phyloP scores from a whole-genome alignment of 1,140 invertebrate genomes.

The Cotesia glomerata region DNA sequence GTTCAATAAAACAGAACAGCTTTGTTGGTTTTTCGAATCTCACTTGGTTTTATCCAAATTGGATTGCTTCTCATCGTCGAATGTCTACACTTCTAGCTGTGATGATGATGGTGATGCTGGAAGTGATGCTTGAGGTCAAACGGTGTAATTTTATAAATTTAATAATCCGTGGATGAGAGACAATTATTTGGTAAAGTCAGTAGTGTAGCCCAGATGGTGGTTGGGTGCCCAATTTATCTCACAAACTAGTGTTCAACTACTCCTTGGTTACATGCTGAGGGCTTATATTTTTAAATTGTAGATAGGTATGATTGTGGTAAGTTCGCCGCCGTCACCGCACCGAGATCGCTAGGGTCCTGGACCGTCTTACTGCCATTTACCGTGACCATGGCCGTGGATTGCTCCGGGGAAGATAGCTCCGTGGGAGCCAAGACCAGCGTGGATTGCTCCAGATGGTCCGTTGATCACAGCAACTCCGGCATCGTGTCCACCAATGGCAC shows the following conservation, averaged over 20 bases:
- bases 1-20: conserved; percentile 47
- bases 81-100: conserved; percentile 1
- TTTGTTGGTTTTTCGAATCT: conserved; percentile 40
- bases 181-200: conserved; percentile 6
- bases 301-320: conserved; percentile 60
- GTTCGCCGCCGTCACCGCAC: conserved; percentile 63
- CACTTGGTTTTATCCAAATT: conserved; percentile 31
- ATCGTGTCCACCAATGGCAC: conserved; percentile 60
- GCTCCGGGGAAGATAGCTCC: conserved; percentile 62
- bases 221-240: conserved; percentile 28
- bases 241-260: conserved; percentile 36
- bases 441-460: conserved; percentile 63
- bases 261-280: conserved; percentile 53
- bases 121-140: background rate
- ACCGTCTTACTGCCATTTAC: conserved; percentile 50
- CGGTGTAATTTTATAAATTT: conserved; percentile 24
- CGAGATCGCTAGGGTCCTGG: conserved; percentile 62
- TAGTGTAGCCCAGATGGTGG: background rate
- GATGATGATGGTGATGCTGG: background rate
- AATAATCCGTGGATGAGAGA: conserved; percentile 25
- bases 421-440: conserved; percentile 62
- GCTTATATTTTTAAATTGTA: conserved; percentile 39
- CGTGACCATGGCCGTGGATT: conserved; percentile 55
- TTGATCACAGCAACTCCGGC: conserved; percentile 64
- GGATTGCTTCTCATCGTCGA: conserved; percentile 44